These are phyloP conservation scores for Enteromius unitaeniatus DNA, from an alignment of 2,797 vertebrate species.

Conservation along the genomic window DNA sequence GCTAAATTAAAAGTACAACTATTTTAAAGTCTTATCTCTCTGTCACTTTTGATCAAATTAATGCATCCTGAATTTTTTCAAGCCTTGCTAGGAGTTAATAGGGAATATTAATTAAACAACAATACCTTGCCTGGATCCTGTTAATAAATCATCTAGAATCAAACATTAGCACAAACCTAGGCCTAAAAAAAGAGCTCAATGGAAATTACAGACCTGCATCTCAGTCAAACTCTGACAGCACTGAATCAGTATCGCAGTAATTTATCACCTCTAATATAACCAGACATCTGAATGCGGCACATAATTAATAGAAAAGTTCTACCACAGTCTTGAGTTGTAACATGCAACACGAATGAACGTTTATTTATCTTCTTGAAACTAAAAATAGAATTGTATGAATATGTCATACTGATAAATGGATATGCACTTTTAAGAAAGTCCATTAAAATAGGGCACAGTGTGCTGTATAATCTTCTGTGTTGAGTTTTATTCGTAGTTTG, in stretches of 20 bases:
- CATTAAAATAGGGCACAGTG: not conserved
- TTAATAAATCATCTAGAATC: conserved; percentile 1
- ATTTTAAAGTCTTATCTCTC: not conserved
- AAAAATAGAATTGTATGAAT: not conserved
- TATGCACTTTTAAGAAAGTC: not conserved
- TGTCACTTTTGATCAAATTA: not conserved
- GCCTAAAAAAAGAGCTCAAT: not conserved
- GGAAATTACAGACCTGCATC: not conserved
- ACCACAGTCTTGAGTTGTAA: not conserved
- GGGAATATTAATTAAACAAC: conserved; percentile 4
- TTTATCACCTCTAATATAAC: not conserved
- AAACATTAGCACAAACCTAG: not conserved
- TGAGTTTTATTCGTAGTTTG: not conserved
- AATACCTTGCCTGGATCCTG: not conserved
- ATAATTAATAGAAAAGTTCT: not conserved
- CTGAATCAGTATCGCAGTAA: conserved; percentile 7
- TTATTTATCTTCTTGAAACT: not conserved
- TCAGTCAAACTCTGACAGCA: conserved; percentile 23
- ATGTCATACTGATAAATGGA: not conserved
- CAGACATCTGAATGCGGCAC: not conserved
- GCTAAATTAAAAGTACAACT: not conserved
- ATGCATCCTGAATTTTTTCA: not conserved
- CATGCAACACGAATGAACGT: not conserved
- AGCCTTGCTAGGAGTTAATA: not conserved
- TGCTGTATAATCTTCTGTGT: not conserved